Percentiles rank a stretch among this genome's conserved stretches.
Conservation (phyloP, 2,888 invertebrate species). For the Apantesis nais region DNA sequence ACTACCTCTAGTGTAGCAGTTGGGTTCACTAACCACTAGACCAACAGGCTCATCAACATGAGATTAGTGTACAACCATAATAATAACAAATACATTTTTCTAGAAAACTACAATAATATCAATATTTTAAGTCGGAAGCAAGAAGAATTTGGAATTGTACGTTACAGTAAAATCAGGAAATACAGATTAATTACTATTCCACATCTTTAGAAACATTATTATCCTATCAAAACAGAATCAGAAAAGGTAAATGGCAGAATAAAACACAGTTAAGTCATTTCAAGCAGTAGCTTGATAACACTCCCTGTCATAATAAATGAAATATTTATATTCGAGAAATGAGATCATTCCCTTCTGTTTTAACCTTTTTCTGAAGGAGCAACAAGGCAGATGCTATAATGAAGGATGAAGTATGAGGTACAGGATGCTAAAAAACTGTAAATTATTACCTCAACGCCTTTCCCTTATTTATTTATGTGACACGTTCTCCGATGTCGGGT, state of each 20-base stretch:
- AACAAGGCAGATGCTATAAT: conserved; percentile 3
- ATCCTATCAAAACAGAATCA: not conserved
- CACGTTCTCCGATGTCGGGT: conserved; percentile 63
- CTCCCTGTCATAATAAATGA: conserved; percentile 3
- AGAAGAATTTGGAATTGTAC: not conserved
- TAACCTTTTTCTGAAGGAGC: conserved; percentile 1
- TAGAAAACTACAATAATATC: not conserved
- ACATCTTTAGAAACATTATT: not conserved
- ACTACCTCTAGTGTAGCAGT: no score
- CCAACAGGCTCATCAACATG: no score
- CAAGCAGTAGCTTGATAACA: not conserved
- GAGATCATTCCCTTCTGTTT: not conserved
- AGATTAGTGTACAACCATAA: not conserved
- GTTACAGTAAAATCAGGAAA: not conserved
- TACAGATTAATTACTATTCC: not conserved
- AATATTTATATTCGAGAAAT: conserved; percentile 5
- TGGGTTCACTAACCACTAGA: no score
- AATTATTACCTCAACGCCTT: conserved; percentile 68
- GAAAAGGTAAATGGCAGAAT: not conserved
- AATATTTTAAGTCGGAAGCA: not conserved
- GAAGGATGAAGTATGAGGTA: not conserved
- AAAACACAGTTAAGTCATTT: conserved; percentile 1
- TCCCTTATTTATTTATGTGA: conserved; percentile 66
- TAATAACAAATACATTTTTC: not conserved
- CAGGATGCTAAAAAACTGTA: conserved; percentile 45